Evolutionary conservation across 2,888 invertebrate genomes (phyloP).

Genomic region (Drosophila melanosoma): DNA sequence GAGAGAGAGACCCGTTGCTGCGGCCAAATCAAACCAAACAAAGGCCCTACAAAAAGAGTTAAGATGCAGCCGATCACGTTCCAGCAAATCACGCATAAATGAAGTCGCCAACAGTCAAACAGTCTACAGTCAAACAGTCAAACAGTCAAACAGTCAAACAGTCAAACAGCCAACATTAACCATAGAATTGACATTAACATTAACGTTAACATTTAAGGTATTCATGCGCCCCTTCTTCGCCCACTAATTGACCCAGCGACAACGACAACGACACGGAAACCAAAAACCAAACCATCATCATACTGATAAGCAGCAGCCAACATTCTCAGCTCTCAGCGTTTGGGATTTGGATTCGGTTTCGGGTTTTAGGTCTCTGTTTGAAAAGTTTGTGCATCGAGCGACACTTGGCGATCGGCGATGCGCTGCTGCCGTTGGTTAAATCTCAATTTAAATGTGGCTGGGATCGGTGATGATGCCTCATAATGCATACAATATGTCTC

Average conservation of each 20-base stretch:
- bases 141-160: too few species aligned
- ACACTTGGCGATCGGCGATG: constrained; percentile 42
- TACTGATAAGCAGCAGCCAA: constrained; percentile 47
- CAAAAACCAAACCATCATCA: constrained; percentile 17
- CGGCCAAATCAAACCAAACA: constrained; percentile 51
- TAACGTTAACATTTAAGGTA: constrained; percentile 64
- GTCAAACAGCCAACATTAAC: constrained; percentile 25
- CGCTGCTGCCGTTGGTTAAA: constrained; percentile 62
- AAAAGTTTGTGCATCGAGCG: constrained; percentile 47
- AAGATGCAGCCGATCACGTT: constrained; percentile 58
- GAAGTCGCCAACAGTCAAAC: constrained; percentile 40
- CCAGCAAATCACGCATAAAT: constrained; percentile 73
- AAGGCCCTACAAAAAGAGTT: constrained; percentile 19
- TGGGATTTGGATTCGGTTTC: not conserved
- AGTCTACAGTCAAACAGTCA: too few species aligned
- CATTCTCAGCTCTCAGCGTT: constrained; percentile 4
- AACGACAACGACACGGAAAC: constrained; percentile 26
- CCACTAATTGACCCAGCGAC: constrained; percentile 80
- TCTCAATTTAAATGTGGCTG: constrained; percentile 76
- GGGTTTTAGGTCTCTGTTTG: constrained; percentile 8
- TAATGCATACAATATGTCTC: constrained; percentile 84
- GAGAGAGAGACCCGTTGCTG: constrained; percentile 46
- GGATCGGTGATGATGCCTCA: constrained; percentile 66
- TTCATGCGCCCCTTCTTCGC: constrained; percentile 81
- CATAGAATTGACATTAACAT: constrained; percentile 44